phyloP scores from a whole-genome alignment of 1,140 invertebrate species.

The Lepeophtheirus salmonis region DNA sequence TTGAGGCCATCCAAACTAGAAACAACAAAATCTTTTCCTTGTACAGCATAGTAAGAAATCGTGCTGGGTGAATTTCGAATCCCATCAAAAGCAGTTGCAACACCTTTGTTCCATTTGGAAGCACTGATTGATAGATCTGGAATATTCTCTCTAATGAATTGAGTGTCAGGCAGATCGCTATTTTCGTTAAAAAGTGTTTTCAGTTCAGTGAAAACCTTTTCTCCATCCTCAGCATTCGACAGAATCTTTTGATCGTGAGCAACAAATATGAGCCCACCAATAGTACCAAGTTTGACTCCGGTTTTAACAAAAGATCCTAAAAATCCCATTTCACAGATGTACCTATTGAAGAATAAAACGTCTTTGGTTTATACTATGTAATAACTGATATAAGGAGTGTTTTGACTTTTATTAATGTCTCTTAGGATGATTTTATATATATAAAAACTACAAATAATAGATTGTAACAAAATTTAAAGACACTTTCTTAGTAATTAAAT shows the following conservation, averaged over 20 bases:
- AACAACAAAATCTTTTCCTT: not conserved
- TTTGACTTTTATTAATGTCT: too few species aligned
- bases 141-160: not conserved
- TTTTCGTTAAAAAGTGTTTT: not conserved
- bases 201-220: not conserved
- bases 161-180: not conserved
- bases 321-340: not conserved
- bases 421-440: not conserved
- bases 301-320: not conserved
- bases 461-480: not conserved
- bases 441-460: not conserved
- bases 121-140: not conserved
- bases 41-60: not conserved
- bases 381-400: too few species aligned
- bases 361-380: too few species aligned
- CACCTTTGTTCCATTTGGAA: not conserved
- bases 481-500: too few species aligned
- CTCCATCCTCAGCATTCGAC: not conserved
- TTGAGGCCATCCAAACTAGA: not conserved
- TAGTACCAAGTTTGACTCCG: slow-evolving; percentile 3
- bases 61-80: not conserved
- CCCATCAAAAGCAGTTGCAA: not conserved
- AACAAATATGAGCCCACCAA: not conserved
- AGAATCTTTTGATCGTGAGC: not conserved
- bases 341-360: not conserved